phyloP scores from a whole-genome alignment of 2,797 vertebrate species.

The Cuniculus paca region DNA sequence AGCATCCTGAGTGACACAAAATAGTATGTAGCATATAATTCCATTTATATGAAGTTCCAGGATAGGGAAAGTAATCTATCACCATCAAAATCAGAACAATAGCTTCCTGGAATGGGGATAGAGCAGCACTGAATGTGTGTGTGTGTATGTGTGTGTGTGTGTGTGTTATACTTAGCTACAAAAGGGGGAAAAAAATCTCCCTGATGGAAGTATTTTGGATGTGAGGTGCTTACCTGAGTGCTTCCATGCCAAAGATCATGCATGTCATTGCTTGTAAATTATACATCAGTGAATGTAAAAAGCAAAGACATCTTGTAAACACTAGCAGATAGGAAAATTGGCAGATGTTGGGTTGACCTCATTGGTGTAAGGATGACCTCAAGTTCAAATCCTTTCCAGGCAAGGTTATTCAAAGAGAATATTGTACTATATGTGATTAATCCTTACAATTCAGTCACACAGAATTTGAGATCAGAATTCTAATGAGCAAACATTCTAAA shows the following conservation, averaged over 20 bases:
- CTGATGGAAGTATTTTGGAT: not conserved
- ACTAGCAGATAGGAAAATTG: conserved; percentile 30
- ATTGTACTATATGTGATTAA: not conserved
- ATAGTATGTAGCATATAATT: not conserved
- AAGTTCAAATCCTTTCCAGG: conserved; percentile 52
- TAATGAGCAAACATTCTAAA: not conserved
- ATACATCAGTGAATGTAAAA: conserved; percentile 12
- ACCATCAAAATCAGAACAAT: not conserved
- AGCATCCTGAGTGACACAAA: not conserved
- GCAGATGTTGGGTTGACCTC: conserved; percentile 8
- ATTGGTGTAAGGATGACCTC: not conserved
- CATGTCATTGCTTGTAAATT: conserved; percentile 58
- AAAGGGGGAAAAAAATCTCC: not conserved
- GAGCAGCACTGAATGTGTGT: not conserved
- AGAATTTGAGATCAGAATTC: conserved; percentile 16
- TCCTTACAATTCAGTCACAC: conserved; percentile 38
- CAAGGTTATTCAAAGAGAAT: conserved; percentile 33
- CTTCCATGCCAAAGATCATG: conserved; percentile 8
- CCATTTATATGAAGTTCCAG: not conserved
- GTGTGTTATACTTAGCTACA: not conserved
- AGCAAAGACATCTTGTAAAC: conserved; percentile 52
- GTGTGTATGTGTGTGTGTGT: not conserved
- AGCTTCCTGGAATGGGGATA: not conserved
- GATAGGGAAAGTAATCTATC: not conserved
- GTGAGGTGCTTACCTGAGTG: not conserved